These are phyloP conservation scores for Rhingia rostrata DNA, from an alignment of 2,888 invertebrate species.

Conservation along the genomic window DNA sequence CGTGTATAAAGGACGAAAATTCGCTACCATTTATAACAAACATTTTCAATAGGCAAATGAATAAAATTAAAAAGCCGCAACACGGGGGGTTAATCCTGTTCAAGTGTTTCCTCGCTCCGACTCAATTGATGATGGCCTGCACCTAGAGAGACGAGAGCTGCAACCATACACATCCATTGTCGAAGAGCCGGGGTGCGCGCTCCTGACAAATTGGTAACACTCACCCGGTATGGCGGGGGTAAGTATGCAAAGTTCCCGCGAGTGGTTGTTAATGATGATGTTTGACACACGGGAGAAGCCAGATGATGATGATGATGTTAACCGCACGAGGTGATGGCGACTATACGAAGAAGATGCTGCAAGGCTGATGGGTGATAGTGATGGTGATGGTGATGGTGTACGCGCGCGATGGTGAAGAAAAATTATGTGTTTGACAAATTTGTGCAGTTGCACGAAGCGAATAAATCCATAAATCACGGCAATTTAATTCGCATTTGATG, in stretches of 20 bases:
- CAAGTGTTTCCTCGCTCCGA: conserved; percentile 74
- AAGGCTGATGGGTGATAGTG: background rate
- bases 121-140: conserved; percentile 29
- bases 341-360: too few species aligned
- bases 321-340: conserved; percentile 44
- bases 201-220: conserved; percentile 69
- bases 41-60: conserved; percentile 29
- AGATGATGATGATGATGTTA: conserved; percentile 40
- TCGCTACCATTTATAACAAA: conserved; percentile 44
- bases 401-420: background rate
- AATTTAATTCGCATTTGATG: conserved; percentile 75
- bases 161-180: conserved; percentile 30
- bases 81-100: conserved; percentile 76
- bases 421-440: conserved; percentile 64
- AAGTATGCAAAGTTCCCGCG: conserved; percentile 60
- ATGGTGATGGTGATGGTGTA: conserved; percentile 1
- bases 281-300: conserved; percentile 57
- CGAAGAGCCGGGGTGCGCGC: conserved; percentile 45
- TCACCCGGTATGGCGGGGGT: conserved; percentile 28
- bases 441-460: conserved; percentile 69
- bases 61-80: conserved; percentile 75
- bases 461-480: conserved; percentile 75
- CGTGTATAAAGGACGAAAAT: conserved; percentile 18
- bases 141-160: background rate
- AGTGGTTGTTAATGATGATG: conserved; percentile 71